These are phyloP conservation scores for Monopis laevigella DNA, from an alignment of 2,888 invertebrate genomes.

Conservation along the genomic window DNA sequence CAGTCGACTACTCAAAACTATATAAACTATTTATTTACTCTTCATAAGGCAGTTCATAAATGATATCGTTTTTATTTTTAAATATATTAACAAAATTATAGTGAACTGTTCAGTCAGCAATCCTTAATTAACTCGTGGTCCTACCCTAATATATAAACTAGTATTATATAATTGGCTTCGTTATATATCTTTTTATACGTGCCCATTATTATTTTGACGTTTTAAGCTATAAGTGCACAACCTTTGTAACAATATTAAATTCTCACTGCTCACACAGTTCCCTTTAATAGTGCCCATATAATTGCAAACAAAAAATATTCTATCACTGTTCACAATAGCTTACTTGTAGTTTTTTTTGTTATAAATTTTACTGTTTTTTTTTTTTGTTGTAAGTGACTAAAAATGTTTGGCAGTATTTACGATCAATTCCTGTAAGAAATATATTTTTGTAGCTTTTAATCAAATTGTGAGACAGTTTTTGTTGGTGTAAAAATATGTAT, in stretches of 20 bases:
- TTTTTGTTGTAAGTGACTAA: neutral
- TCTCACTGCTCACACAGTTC: neutral
- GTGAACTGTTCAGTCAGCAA: no score
- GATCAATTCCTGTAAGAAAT: conserved; percentile 46
- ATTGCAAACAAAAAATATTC: no score
- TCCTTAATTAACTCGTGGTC: no score
- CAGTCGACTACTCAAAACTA: no score
- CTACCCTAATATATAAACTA: no score
- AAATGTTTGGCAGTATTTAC: conserved; percentile 60
- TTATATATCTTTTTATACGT: no score
- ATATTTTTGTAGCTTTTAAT: neutral
- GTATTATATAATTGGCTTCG: no score
- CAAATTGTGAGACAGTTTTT: neutral
- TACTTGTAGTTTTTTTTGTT: neutral
- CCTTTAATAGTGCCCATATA: neutral
- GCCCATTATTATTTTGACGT: no score
- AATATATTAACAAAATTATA: no score
- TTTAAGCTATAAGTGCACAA: conserved; percentile 59
- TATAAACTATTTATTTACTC: no score
- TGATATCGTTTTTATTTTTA: no score
- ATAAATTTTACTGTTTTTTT: neutral
- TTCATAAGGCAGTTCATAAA: no score
- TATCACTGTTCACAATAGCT: neutral
- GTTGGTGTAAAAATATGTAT: conserved; percentile 4
- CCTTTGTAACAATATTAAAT: conserved; percentile 36